A percentile compares a stretch with the other conserved stretches of the same genome.
Evolutionary conservation across 2,888 invertebrate species (phyloP).

Genomic region (Mellilla xanthometata): DNA sequence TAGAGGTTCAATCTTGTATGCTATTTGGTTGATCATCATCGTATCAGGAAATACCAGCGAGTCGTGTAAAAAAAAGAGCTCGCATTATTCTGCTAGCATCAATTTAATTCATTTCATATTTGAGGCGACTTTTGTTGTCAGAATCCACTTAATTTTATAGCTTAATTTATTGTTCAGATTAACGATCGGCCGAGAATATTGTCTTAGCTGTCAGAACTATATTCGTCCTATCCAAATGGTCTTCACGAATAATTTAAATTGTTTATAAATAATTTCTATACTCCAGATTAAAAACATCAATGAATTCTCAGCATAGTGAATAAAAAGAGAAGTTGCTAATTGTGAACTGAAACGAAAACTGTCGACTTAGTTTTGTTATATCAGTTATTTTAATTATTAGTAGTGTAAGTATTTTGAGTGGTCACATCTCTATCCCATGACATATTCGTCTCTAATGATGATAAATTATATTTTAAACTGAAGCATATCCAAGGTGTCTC

Average conservation of each 20-base stretch:
- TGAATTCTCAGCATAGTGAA: no score
- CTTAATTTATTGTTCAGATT: conserved; percentile 30
- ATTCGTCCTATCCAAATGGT: no score
- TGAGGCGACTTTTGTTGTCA: conserved; percentile 65
- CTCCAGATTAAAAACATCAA: no score
- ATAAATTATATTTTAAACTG: conserved; percentile 66
- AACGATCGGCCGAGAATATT: conserved; percentile 1
- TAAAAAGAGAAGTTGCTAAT: no score
- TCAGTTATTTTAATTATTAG: no score
- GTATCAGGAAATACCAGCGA: conserved; percentile 78
- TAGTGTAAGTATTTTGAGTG: background rate
- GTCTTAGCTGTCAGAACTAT: no score
- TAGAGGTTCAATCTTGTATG: conserved; percentile 37
- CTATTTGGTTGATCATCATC: conserved; percentile 35
- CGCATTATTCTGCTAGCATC: conserved; percentile 75
- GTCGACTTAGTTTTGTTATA: no score
- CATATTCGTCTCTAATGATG: conserved; percentile 65
- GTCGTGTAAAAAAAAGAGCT: conserved; percentile 75
- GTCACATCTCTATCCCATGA: conserved; percentile 35
- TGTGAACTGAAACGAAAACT: no score
- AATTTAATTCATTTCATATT: conserved; percentile 80
- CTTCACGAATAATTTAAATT: no score
- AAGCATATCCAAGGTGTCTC: conserved; percentile 65
- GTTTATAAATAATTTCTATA: no score
- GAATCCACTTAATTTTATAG: conserved; percentile 68